Evolutionary conservation across 2,888 invertebrate species (phyloP).

Genomic region (Conchocele bisecta): DNA sequence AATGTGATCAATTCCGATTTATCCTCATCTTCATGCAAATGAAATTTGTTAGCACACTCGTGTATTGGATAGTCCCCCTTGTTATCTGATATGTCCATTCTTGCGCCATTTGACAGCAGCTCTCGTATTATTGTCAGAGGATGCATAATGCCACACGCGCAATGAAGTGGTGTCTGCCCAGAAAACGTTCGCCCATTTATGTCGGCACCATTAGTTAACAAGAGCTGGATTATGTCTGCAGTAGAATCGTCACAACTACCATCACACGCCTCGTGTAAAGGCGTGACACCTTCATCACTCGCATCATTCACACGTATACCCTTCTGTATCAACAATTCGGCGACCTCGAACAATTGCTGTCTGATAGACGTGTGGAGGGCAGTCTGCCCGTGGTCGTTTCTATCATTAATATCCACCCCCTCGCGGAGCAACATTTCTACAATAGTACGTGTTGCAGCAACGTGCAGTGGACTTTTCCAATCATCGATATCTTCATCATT

Average conservation of each 20-base stretch:
- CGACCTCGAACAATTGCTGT: conserved; percentile 11
- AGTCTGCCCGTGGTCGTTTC: conserved; percentile 17
- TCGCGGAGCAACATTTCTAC: too few relatives aligned
- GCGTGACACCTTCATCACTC: neutral
- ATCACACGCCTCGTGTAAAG: neutral
- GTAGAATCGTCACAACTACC: too few relatives aligned
- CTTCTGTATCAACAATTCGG: conserved; percentile 18
- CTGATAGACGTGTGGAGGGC: conserved; percentile 14
- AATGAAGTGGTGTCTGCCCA: too few relatives aligned
- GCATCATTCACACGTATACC: conserved; percentile 6
- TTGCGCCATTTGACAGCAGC: too few relatives aligned
- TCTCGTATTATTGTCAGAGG: too few relatives aligned
- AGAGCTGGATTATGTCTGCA: neutral
- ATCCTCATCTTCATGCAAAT: neutral
- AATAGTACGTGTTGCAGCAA: too few relatives aligned
- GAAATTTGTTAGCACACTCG: neutral
- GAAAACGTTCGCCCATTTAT: too few relatives aligned
- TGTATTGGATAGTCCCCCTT: neutral
- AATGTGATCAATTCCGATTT: neutral
- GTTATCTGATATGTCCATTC: neutral
- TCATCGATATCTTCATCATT: too few relatives aligned
- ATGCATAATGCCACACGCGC: too few relatives aligned
- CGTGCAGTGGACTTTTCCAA: too few relatives aligned
- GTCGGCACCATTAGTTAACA: neutral
- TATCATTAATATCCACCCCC: conserved; percentile 35